Conservation (phyloP, 1,140 invertebrate species). For the Pseudomyrmex dendroicus region DNA sequence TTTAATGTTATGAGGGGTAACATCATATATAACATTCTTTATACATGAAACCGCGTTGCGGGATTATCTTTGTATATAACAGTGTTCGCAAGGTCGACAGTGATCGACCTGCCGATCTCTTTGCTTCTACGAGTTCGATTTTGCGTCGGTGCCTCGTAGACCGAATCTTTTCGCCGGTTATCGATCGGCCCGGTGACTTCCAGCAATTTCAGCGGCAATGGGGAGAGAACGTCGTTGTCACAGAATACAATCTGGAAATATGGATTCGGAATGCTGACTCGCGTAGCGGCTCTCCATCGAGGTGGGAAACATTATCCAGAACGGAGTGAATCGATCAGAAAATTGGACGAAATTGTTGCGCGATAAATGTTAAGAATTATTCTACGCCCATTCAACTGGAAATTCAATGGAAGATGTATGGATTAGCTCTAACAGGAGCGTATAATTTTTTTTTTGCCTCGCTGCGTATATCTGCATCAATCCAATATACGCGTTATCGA, state of each 20-base stretch:
- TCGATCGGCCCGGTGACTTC: conserved; percentile 48
- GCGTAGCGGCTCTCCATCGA: background rate
- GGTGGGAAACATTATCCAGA: conserved; percentile 24
- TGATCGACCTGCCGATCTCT: conserved; percentile 15
- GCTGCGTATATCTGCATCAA: conserved; percentile 7
- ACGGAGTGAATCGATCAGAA: conserved; percentile 39
- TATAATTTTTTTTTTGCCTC: background rate
- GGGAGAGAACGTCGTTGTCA: background rate
- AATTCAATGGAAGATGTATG: conserved; percentile 25
- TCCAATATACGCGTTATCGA: conserved; percentile 16
- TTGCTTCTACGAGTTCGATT: conserved; percentile 60
- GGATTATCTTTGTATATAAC: conserved; percentile 51
- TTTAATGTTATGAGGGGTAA: background rate
- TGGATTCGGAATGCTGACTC: conserved; percentile 59
- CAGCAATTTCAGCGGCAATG: conserved; percentile 11
- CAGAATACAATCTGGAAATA: conserved; percentile 64
- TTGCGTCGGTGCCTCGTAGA: background rate
- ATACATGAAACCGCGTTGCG: background rate
- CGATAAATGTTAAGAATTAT: conserved; percentile 40
- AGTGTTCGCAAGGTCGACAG: conserved; percentile 10
- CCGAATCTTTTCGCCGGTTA: conserved; percentile 45
- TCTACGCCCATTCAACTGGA: background rate
- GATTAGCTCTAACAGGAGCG: conserved; percentile 14
- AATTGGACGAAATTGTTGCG: conserved; percentile 56
- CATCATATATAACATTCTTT: background rate